A percentile compares a stretch with the other conserved stretches of the same genome.
Evolutionary conservation across 2,888 invertebrate genomes (phyloP).

Genomic region (Actias luna): DNA sequence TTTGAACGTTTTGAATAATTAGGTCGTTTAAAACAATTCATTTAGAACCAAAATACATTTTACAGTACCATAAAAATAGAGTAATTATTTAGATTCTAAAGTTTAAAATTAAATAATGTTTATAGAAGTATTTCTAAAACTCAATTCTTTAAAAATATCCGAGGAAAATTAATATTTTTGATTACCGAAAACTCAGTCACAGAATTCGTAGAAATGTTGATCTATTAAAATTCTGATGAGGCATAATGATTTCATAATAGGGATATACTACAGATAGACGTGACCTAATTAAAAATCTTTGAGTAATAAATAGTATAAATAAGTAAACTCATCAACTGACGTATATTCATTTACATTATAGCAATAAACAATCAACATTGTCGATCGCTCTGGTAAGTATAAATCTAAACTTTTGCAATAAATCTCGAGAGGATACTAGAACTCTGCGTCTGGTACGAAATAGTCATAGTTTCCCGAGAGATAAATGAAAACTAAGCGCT

Average conservation of each 20-base stretch:
- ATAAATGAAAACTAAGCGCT: conserved; percentile 58
- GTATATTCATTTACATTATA: not conserved
- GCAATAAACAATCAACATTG: conserved; percentile 8
- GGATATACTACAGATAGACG: not conserved
- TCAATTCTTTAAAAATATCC: too few species aligned
- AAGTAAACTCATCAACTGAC: not conserved
- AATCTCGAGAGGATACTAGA: conserved; percentile 35
- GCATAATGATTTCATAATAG: too few species aligned
- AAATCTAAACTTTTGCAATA: conserved; percentile 41
- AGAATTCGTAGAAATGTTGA: too few species aligned
- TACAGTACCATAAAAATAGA: too few species aligned
- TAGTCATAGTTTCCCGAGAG: conserved; percentile 45
- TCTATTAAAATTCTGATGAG: too few species aligned
- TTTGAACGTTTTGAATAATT: not conserved
- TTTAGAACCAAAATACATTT: too few species aligned
- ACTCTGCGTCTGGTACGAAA: conserved; percentile 29
- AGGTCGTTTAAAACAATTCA: too few species aligned
- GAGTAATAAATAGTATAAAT: not conserved
- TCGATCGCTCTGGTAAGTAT: conserved; percentile 11
- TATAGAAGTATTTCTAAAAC: too few species aligned
- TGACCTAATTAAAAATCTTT: not conserved
- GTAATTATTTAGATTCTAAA: too few species aligned
- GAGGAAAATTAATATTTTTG: too few species aligned
- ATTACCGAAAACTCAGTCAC: too few species aligned
- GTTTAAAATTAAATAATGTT: too few species aligned